phyloP scores from a whole-genome alignment of 30 jellyfish, hydroid and myxozoan genomes.

The Calvadosia cruxmelitensis region DNA sequence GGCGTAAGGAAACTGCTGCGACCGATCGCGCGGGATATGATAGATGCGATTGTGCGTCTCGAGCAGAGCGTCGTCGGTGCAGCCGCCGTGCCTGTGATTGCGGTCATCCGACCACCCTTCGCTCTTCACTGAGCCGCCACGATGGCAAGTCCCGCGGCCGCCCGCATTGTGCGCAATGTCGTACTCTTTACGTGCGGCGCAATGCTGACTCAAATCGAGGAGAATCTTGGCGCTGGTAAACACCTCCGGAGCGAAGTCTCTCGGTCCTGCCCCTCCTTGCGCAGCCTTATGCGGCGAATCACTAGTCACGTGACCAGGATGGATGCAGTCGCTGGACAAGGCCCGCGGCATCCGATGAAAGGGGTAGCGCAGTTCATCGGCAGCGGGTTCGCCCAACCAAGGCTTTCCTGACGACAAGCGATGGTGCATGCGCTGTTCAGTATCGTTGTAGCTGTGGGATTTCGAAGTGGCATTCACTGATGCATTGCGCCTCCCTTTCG shows the following conservation, averaged over 20 bases:
- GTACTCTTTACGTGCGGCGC: conserved; percentile 3
- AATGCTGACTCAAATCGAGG: background rate
- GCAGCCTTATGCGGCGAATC: background rate
- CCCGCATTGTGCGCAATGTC: background rate
- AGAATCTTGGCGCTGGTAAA: background rate
- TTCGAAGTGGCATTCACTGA: background rate
- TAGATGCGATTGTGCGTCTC: conserved; percentile 4
- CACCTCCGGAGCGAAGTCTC: conserved; percentile 3
- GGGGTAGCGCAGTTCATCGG: background rate
- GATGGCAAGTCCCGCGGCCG: background rate
- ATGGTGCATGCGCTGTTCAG: background rate
- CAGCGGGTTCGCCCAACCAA: background rate
- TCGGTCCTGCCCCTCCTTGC: background rate
- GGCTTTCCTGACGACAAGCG: background rate
- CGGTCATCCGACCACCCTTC: conserved; percentile 2
- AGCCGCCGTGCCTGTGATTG: background rate
- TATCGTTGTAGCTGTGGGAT: too few relatives aligned
- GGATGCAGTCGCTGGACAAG: background rate
- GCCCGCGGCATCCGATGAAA: background rate
- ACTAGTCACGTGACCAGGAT: background rate
- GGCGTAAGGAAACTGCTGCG: conserved; percentile 5
- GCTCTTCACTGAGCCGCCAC: background rate
- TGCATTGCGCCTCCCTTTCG: too few relatives aligned
- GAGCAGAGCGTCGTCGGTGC: background rate
- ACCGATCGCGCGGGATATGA: background rate